Percentiles rank a stretch among this genome's conserved stretches.
Evolutionary conservation across 2,888 invertebrate species (phyloP).

Genomic region (Hololepta plana): DNA sequence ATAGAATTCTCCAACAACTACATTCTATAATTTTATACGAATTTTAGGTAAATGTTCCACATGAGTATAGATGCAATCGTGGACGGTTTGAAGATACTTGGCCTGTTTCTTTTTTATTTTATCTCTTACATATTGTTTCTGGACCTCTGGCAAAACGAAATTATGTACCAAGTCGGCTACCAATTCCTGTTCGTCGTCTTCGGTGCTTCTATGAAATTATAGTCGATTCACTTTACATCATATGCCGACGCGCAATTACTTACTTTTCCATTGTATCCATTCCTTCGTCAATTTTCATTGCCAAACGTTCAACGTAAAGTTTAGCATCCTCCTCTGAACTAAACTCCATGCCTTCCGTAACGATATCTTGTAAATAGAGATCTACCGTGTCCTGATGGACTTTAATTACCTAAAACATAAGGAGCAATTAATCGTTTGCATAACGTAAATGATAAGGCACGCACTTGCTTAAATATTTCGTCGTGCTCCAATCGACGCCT

Average conservation of each 20-base stretch:
- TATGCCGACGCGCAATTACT: too few relatives aligned
- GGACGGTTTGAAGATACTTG: constrained; percentile 24
- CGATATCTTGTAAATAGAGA: constrained; percentile 41
- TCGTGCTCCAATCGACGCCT: constrained; percentile 55
- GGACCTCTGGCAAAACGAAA: constrained; percentile 36
- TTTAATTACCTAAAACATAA: constrained; percentile 29
- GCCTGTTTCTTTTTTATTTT: constrained; percentile 23
- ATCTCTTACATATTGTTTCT: constrained; percentile 17
- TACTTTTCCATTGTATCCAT: too few relatives aligned
- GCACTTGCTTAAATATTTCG: constrained; percentile 56
- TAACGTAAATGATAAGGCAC: background rate
- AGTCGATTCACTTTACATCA: too few relatives aligned
- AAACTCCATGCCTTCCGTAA: constrained; percentile 38
- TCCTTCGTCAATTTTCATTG: constrained; percentile 36
- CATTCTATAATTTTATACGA: too few relatives aligned
- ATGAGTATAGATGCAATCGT: constrained; percentile 20
- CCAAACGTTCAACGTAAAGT: constrained; percentile 32
- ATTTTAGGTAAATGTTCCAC: too few relatives aligned
- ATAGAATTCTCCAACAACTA: too few relatives aligned
- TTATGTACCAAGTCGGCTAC: constrained; percentile 39
- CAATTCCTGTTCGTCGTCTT: constrained; percentile 31
- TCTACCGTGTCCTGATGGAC: constrained; percentile 41
- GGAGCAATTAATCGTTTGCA: background rate
- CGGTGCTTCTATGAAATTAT: constrained; percentile 4
- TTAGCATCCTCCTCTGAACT: constrained; percentile 36